Conservation (phyloP, 1,140 invertebrate genomes). For the Drosophila saltans region DNA sequence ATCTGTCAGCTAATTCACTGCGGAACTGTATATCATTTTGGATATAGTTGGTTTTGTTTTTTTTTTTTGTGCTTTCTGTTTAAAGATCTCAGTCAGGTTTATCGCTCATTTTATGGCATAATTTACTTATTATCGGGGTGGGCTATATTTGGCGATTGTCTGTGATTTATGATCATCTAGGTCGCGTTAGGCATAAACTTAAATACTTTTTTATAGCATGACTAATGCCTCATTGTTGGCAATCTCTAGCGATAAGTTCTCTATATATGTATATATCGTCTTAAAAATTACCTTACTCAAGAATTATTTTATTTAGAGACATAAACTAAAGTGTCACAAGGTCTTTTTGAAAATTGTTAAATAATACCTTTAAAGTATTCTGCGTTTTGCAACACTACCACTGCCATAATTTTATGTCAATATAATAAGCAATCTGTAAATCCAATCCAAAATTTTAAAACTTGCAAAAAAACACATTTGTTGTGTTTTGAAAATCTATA, state of each 20-base stretch:
- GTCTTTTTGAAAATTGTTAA: background rate
- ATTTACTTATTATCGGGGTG: constrained; percentile 27
- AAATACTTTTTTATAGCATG: constrained; percentile 2
- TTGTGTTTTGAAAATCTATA: too few relatives aligned
- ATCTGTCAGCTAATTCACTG: constrained; percentile 23
- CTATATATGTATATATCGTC: background rate
- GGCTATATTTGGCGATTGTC: constrained; percentile 11
- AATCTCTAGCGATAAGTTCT: constrained; percentile 10
- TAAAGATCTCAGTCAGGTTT: constrained; percentile 39
- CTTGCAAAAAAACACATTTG: too few relatives aligned
- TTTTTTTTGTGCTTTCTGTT: constrained; percentile 17
- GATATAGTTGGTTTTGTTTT: background rate
- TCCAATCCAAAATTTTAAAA: too few relatives aligned
- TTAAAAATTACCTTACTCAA: constrained; percentile 3
- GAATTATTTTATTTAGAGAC: background rate
- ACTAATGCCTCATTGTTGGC: background rate
- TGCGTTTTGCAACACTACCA: background rate
- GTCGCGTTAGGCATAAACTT: constrained; percentile 1
- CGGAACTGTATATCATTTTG: constrained; percentile 38
- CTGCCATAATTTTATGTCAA: too few relatives aligned
- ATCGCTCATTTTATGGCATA: constrained; percentile 34
- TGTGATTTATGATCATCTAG: constrained; percentile 30
- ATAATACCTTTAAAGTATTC: too few relatives aligned
- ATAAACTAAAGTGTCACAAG: constrained; percentile 11
- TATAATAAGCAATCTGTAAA: too few relatives aligned